These are phyloP conservation scores for Sphecodes monilicornis DNA, from an alignment of 2,888 invertebrate genomes.

Conservation along the genomic window DNA sequence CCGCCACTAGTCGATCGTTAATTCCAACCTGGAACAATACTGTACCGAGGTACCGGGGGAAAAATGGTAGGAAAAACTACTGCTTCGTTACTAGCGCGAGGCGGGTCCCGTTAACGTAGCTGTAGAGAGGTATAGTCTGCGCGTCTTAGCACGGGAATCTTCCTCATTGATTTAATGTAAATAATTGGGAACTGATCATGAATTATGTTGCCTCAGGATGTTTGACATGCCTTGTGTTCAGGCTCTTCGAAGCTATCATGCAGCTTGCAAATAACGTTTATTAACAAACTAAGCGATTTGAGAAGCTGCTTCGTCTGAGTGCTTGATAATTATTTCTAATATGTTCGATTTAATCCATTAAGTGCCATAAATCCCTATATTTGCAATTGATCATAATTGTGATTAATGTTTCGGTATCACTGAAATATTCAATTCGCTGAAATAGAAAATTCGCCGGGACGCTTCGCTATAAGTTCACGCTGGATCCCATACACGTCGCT, in stretches of 20 bases:
- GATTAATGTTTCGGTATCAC: too few relatives aligned
- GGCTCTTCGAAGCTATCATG: background rate
- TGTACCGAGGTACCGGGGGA: background rate
- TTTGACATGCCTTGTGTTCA: background rate
- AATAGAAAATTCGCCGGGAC: too few relatives aligned
- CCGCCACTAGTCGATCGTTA: background rate
- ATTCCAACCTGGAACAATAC: constrained; percentile 1
- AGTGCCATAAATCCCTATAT: too few relatives aligned
- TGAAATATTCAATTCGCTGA: too few relatives aligned
- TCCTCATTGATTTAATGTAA: background rate
- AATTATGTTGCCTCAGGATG: background rate
- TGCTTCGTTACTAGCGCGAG: background rate
- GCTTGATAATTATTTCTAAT: too few relatives aligned
- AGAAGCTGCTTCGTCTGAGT: too few relatives aligned
- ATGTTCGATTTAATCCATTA: too few relatives aligned
- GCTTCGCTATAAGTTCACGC: too few relatives aligned
- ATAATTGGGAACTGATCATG: background rate
- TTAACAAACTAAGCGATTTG: background rate
- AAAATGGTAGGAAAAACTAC: background rate
- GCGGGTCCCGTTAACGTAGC: background rate
- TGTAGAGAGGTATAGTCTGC: background rate
- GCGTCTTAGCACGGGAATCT: background rate
- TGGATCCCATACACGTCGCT: too few relatives aligned
- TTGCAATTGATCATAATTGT: too few relatives aligned
- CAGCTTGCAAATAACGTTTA: background rate